Evolutionary conservation across 2,888 invertebrate genomes (phyloP).

Genomic region (Caenorhabditis japonica): DNA sequence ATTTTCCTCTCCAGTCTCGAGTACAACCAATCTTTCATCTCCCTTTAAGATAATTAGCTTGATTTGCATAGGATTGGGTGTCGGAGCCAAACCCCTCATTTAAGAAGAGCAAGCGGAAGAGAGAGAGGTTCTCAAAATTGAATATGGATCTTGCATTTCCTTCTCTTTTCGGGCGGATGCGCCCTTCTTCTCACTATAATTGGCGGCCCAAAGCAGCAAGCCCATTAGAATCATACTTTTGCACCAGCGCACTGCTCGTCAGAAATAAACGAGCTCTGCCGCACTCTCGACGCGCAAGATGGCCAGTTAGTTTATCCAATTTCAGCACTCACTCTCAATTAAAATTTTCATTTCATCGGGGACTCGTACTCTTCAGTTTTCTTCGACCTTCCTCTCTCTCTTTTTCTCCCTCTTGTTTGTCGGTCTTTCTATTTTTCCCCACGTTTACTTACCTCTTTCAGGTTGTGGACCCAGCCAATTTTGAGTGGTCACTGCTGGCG

Average conservation of each 20-base stretch:
- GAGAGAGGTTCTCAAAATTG: conserved; percentile 36
- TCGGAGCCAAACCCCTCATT: conserved; percentile 1
- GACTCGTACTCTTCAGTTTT: neutral
- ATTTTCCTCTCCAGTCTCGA: conserved; percentile 1
- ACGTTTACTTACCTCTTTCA: conserved; percentile 2
- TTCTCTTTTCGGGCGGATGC: conserved; percentile 23
- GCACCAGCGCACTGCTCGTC: no score
- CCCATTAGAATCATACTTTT: conserved; percentile 53
- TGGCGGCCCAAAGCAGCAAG: neutral
- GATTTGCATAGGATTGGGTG: conserved; percentile 45
- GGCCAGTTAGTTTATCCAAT: conserved; percentile 54
- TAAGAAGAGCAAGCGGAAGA: no score
- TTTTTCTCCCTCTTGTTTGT: conserved; percentile 14
- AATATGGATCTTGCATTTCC: conserved; percentile 51
- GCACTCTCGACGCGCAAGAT: conserved; percentile 34
- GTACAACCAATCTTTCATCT: conserved; percentile 7
- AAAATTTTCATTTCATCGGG: conserved; percentile 49
- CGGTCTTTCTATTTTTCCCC: no score
- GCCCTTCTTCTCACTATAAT: conserved; percentile 50
- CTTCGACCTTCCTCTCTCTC: conserved; percentile 14
- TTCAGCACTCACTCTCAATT: conserved; percentile 55
- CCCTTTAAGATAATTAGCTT: conserved; percentile 30
- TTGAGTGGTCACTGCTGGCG: no score
- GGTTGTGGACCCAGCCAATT: neutral
- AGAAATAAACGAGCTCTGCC: conserved; percentile 24